Conservation (phyloP, 1,140 invertebrate genomes). For the Xylocopa sonorina region DNA sequence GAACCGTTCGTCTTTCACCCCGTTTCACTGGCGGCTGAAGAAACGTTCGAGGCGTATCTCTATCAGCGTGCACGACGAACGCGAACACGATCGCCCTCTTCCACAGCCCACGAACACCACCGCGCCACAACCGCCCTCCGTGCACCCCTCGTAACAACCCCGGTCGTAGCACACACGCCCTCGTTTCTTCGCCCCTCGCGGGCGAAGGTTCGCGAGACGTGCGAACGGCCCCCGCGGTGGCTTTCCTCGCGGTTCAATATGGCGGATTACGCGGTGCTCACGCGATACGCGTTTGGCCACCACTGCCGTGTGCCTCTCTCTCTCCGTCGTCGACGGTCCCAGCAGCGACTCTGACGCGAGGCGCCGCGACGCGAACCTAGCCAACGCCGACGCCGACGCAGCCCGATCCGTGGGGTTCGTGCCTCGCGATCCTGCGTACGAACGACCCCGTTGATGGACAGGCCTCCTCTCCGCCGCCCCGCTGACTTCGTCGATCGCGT, state of each 20-base stretch:
- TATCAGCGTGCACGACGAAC: conserved; percentile 8
- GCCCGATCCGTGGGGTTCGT: conserved; percentile 46
- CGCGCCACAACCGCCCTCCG: conserved; percentile 1
- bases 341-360: conserved; percentile 65
- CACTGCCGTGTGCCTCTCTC: no score
- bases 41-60: conserved; percentile 47
- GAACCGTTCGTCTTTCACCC: conserved; percentile 2
- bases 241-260: conserved; percentile 59
- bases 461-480: neutral
- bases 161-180: conserved; percentile 20
- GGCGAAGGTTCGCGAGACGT: neutral
- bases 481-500: neutral
- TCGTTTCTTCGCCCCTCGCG: conserved; percentile 22
- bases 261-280: conserved; percentile 53
- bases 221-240: neutral
- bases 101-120: conserved; percentile 28
- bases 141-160: neutral
- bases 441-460: conserved; percentile 56
- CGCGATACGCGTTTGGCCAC: conserved; percentile 60
- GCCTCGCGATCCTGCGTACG: conserved; percentile 68
- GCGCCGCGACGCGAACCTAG: conserved; percentile 70
- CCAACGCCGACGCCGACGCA: conserved; percentile 59
- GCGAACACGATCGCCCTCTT: conserved; percentile 24
- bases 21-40: neutral
- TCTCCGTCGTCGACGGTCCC: conserved; percentile 46